Evolutionary conservation across 2,888 invertebrate genomes (phyloP).

Genomic region (Phalera bucephala): DNA sequence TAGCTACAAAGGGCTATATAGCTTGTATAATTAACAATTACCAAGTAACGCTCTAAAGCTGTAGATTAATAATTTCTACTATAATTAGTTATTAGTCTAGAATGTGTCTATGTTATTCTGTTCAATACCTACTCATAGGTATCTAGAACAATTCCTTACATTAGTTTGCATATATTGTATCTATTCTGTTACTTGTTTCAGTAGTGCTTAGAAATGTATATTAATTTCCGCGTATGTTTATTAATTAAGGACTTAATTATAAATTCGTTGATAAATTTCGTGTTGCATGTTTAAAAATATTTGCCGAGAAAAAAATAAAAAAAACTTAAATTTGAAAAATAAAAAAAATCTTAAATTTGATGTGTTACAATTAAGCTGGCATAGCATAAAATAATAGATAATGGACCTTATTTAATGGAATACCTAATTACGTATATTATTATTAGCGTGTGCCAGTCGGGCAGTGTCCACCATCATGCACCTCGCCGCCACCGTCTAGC

Average conservation of each 20-base stretch:
- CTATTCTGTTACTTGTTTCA: neutral
- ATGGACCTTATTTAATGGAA: neutral
- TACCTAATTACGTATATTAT: slow-evolving; percentile 1
- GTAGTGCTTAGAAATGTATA: neutral
- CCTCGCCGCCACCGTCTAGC: slow-evolving; percentile 44
- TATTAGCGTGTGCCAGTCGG: neutral
- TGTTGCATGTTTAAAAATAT: neutral
- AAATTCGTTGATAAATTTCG: neutral
- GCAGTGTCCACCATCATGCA: slow-evolving; percentile 13
- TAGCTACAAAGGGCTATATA: no score
- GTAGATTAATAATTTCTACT: neutral
- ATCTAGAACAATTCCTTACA: neutral
- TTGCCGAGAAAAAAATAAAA: no score
- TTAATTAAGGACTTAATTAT: neutral
- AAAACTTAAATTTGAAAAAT: no score
- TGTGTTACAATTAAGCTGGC: neutral
- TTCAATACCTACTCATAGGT: neutral
- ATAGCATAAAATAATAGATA: neutral
- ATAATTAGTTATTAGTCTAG: neutral
- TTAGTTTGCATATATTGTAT: neutral
- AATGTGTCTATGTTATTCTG: neutral
- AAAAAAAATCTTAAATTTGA: neutral
- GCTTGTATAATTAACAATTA: neutral
- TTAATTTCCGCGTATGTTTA: neutral
- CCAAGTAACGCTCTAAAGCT: neutral